phyloP scores from a whole-genome alignment of 2,113 vertebrate genomes.

The Collichthys lucidus region DNA sequence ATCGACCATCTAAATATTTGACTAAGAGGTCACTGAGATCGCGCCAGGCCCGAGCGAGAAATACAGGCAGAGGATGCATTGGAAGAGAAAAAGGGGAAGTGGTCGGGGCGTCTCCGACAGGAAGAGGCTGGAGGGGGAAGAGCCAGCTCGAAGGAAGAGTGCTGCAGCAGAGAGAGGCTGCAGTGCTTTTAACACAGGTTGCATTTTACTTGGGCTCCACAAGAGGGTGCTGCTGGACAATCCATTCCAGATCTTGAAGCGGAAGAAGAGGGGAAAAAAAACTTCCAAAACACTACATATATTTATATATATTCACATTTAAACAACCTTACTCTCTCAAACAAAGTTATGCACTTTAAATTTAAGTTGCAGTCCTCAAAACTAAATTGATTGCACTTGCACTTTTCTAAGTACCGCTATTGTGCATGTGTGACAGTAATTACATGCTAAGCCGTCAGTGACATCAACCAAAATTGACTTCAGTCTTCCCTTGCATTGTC shows the following conservation, averaged over 20 bases:
- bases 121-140: conserved; percentile 55
- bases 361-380: conserved; percentile 69
- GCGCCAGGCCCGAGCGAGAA: conserved; percentile 55
- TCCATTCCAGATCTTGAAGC: conserved; percentile 79
- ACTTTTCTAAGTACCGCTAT: conserved; percentile 73
- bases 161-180: conserved; percentile 56
- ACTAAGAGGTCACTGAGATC: conserved; percentile 79
- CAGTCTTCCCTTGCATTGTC: conserved; percentile 66
- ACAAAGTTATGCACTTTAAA: conserved; percentile 72
- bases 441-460: conserved; percentile 77
- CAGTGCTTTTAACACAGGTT: conserved; percentile 32
- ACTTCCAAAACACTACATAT: conserved; percentile 48
- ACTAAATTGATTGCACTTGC: conserved; percentile 74
- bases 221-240: conserved; percentile 98
- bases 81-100: conserved; percentile 54
- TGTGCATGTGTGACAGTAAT: conserved; percentile 79
- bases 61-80: conserved; percentile 52
- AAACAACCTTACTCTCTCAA: conserved; percentile 50
- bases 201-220: conserved; percentile 84
- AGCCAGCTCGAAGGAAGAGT: conserved; percentile 45
- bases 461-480: conserved; percentile 78
- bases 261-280: conserved; percentile 4
- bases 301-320: conserved; percentile 59
- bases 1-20: conserved; percentile 86
- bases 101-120: conserved; percentile 47